Base-by-base conservation (phyloP, 2,113 vertebrate species). In the Paralichthys olivaceus region DNA sequence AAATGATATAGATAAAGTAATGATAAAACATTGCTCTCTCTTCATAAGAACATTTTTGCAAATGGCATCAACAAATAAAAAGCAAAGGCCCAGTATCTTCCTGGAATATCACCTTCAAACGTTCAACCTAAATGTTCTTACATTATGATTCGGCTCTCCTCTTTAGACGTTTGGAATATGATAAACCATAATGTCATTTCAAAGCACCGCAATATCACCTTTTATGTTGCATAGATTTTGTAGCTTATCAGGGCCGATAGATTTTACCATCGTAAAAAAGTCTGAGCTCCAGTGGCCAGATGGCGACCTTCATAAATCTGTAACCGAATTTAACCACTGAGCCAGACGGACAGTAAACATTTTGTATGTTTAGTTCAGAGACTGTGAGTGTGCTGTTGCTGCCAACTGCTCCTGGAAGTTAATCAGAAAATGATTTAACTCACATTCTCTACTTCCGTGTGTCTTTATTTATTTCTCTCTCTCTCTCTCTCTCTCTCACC, bases 291-390 rank as follows among this genome's bases (percentile, higher is more conserved):
- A 28, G 15, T 23, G 5, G 13, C 22, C 62, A 59, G 54, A 51
- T 57, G 55, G 45, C 20, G 26, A 9, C 43, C 22, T 28, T 53
- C 9, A 69, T 61, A 0, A 69, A 75, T 75, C 28, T 55, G 1
- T 17, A 53, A 55, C 47, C 32, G 57, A 53, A 26, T 59, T 25
- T 54, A 54, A 43, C 74, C 19, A 19, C 43, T 49, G 45, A 49
- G 45, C 45, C 45, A 49, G 25, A 6, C 57, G 22, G 5, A 57
- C 40, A 43, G 53, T 77, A 43, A 74, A 69, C 69, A 63, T 19
- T 20, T 73, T 34, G 43, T 60, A 29, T 20, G 13, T 69, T 63
- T 23, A 5, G 55, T 58, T 72, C 28, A 62, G n/a, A 61, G 56
- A 14, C 26, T n/a, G 5, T 25, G 57, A 75, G 22, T 17, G 47